Evolutionary conservation across 2,797 vertebrate genomes (phyloP).

Genomic region (Eulemur albifrons): DNA sequence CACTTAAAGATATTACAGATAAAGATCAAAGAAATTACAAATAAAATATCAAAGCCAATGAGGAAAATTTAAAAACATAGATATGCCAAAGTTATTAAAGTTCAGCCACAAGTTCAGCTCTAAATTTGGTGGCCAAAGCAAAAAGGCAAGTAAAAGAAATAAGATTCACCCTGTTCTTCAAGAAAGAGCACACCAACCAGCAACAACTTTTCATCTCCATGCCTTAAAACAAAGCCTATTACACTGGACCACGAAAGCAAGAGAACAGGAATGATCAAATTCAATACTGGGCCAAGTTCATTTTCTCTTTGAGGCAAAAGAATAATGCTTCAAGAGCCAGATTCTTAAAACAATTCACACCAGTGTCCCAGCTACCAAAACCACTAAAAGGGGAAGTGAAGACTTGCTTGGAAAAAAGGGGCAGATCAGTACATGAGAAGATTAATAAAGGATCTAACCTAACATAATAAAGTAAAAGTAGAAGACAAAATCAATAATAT

Average conservation of each 20-base stretch:
- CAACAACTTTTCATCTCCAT: not conserved
- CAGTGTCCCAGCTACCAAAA: not conserved
- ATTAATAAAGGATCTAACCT: not conserved
- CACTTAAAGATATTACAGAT: not conserved
- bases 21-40: not conserved
- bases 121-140: not conserved
- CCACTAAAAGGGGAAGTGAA: not conserved
- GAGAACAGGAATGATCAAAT: not conserved
- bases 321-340: not conserved
- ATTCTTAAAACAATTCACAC: not conserved
- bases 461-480: not conserved
- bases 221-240: not conserved
- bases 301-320: slow-evolving; percentile 1
- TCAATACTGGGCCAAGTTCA: not conserved
- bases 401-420: not conserved
- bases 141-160: slow-evolving; percentile 27
- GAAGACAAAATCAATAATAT: not conserved
- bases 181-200: not conserved
- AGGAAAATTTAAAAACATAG: slow-evolving; percentile 4
- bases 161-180: not conserved
- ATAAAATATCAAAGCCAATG: not conserved
- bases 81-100: not conserved
- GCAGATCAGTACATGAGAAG: not conserved
- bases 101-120: slow-evolving; percentile 9
- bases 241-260: not conserved